Evolutionary conservation across 2,113 vertebrate species (phyloP), one percentile per base, ranked within the genome.

Genomic region (Aspiorhynchus laticeps): DNA sequence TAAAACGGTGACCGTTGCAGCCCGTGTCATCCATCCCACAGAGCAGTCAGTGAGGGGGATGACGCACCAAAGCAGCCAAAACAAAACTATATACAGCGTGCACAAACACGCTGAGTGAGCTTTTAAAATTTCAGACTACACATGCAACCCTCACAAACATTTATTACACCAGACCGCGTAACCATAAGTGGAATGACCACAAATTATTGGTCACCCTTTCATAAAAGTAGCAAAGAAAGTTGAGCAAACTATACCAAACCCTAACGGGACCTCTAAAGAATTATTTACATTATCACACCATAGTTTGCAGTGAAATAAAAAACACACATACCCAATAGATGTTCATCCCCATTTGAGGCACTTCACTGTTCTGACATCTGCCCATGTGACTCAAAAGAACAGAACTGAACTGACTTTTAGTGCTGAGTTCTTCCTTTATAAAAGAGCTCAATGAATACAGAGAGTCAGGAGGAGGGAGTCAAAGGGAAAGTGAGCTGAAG

Each of bases 361-460:
- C 59, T 67, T 69, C 7, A 2, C 59, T 17, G 14, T 61, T 61
- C 59, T 82, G 38, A 48, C 61, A 67, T 82, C 59, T 65, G 36
- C 80, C 21, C 38, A n/a, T 24, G 61, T 83, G 51, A 61, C 65
- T 46, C 53, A 61, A 9, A 73, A 53, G 43, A 41, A 69, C 4
- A 88, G 65, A 71, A 75, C 36, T 43, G 24, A 36, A 67, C 19
- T 81, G 71, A 63, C 59, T 67, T 83, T 38, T 61, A 80, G 75
- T 33, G 5, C 41, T 31, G 83, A 92, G 91, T 92, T 91, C 92
- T 87, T 93, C 92, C 93, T 92, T 93, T 88, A 92, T 87, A 92
- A 88, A 15, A 73, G 71, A 87, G 87, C 71, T 56, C 81, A 56
- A 59, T 81, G 81, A 81, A 73, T 21, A 79, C 84, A 73, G 19